Percentiles rank a stretch among this genome's conserved stretches.
These are phyloP conservation scores for Fringilla coelebs DNA, from an alignment of 2,797 vertebrate species.

Conservation along the genomic window DNA sequence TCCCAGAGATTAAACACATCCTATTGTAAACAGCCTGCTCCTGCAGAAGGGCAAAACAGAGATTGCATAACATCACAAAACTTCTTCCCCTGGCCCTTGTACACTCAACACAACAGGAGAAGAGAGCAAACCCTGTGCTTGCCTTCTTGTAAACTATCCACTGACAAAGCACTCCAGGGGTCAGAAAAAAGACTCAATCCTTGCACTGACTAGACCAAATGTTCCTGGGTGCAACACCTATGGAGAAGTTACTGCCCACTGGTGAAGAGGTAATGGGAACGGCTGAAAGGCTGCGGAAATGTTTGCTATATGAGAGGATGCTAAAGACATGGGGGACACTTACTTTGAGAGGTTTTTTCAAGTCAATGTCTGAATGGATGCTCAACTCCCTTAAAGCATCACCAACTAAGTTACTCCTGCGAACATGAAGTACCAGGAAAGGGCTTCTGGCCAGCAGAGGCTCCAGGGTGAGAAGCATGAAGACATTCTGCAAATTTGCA, in stretches of 20 bases:
- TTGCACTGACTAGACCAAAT: neutral
- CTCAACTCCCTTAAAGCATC: constrained; percentile 93
- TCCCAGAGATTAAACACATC: neutral
- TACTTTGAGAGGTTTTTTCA: constrained; percentile 97
- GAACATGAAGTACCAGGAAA: constrained; percentile 93
- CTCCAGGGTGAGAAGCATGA: constrained; percentile 96
- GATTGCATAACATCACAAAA: neutral
- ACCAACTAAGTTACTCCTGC: constrained; percentile 90
- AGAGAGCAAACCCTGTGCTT: neutral
- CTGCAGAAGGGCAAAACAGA: neutral
- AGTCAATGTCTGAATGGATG: constrained; percentile 93
- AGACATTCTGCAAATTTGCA: constrained; percentile 94
- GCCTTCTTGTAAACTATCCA: neutral
- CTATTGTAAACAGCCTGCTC: neutral
- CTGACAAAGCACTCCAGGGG: neutral
- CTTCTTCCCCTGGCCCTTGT: neutral
- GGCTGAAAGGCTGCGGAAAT: neutral
- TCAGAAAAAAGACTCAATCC: neutral
- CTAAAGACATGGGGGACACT: neutral
- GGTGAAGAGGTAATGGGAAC: neutral
- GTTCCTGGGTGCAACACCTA: neutral
- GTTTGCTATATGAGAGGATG: neutral
- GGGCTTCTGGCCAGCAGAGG: constrained; percentile 93
- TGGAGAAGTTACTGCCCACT: neutral
- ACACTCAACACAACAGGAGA: neutral